These are phyloP conservation scores for Tokudaia tokunoshimensis DNA, from an alignment of 2,797 vertebrate genomes.

Conservation along the genomic window DNA sequence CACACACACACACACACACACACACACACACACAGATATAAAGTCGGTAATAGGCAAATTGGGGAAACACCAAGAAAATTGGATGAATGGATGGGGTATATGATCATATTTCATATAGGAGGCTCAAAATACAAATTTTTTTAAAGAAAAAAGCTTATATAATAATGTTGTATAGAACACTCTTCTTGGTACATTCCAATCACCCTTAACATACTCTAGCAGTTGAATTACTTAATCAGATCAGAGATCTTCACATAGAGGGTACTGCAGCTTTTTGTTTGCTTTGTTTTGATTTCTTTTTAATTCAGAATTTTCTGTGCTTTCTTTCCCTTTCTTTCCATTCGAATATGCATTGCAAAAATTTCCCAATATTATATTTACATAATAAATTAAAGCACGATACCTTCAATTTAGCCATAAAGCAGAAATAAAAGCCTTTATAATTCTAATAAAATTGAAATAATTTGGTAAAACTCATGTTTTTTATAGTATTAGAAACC, in stretches of 20 bases:
- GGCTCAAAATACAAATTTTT: not conserved
- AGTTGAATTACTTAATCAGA: not conserved
- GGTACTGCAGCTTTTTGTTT: not conserved
- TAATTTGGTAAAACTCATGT: conserved; percentile 10
- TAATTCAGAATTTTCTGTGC: not conserved
- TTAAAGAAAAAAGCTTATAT: not conserved
- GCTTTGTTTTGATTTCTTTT: not conserved
- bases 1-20: not conserved
- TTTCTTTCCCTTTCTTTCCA: not conserved
- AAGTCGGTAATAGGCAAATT: not conserved
- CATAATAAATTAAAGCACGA: conserved; percentile 39
- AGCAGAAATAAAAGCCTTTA: not conserved
- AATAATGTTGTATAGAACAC: not conserved
- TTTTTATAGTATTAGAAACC: not conserved
- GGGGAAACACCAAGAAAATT: not conserved
- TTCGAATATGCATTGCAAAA: not conserved
- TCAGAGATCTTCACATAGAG: not conserved
- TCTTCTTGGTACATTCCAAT: conserved; percentile 73
- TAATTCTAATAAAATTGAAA: not conserved
- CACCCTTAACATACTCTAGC: not conserved
- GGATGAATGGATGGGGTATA: not conserved
- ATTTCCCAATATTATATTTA: not conserved
- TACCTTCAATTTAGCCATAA: not conserved
- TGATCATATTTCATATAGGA: not conserved
- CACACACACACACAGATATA: too few relatives aligned